phyloP scores from a whole-genome alignment of 2,888 invertebrate genomes.

The Oscheius sp. region DNA sequence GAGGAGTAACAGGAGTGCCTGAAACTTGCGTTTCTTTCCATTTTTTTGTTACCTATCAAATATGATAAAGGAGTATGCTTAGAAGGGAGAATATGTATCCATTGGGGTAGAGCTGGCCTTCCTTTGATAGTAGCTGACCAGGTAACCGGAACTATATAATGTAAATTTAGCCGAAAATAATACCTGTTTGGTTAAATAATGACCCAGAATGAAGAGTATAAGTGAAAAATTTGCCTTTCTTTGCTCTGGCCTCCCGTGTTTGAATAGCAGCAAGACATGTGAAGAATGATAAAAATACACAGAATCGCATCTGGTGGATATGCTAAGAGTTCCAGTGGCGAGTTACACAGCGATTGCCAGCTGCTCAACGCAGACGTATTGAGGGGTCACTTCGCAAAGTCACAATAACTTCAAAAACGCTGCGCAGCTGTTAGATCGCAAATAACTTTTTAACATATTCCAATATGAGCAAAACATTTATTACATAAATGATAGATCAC shows the following conservation, averaged over 20 bases:
- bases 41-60: constrained; percentile 55
- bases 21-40: not conserved
- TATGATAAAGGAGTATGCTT: constrained; percentile 65
- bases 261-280: not conserved
- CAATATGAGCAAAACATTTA: constrained; percentile 22
- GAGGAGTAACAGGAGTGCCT: constrained; percentile 59
- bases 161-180: not conserved
- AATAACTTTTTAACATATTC: not conserved
- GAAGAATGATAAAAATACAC: constrained; percentile 21
- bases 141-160: constrained; percentile 61
- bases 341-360: constrained; percentile 27
- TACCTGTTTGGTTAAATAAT: constrained; percentile 63
- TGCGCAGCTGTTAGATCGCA: not conserved
- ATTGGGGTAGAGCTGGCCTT: constrained; percentile 64
- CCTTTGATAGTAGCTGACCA: constrained; percentile 67
- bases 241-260: constrained; percentile 42
- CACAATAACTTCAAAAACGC: constrained; percentile 2
- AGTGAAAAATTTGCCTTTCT: constrained; percentile 57
- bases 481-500: constrained; percentile 24
- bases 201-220: constrained; percentile 67
- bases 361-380: constrained; percentile 23
- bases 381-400: constrained; percentile 11
- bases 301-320: constrained; percentile 20
- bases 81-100: constrained; percentile 64
- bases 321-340: constrained; percentile 20